Percentiles rank a stretch among this genome's conserved stretches.
Conservation (phyloP, 2,888 invertebrate genomes). For the Pristionchus entomophagus region DNA sequence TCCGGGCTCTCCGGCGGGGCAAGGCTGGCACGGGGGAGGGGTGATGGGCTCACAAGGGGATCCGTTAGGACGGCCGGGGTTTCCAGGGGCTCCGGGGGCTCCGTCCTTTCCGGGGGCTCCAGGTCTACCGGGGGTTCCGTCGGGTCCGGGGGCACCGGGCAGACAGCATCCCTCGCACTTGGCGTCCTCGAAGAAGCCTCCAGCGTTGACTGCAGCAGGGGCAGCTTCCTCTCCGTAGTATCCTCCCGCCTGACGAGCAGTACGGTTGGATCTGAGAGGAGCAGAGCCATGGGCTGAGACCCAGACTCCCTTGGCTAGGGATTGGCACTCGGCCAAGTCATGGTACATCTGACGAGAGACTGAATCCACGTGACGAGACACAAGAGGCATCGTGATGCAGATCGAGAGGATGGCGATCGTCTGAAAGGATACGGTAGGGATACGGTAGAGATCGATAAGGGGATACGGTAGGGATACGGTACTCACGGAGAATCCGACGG, state of each 20-base stretch:
- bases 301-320: conserved; percentile 30
- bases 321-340: background rate
- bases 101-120: conserved; percentile 36
- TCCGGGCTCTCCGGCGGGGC: conserved; percentile 50
- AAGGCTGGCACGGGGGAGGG: conserved; percentile 40
- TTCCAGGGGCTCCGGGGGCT: conserved; percentile 44
- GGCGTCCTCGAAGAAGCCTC: conserved; percentile 39
- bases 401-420: conserved; percentile 37
- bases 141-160: conserved; percentile 35
- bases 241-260: conserved; percentile 34
- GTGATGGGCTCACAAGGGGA: conserved; percentile 42
- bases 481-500: conserved; percentile 37
- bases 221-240: background rate
- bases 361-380: conserved; percentile 28
- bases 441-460: background rate
- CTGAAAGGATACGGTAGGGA: conserved; percentile 12
- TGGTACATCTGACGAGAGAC: conserved; percentile 46
- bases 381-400: conserved; percentile 41
- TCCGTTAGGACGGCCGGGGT: conserved; percentile 22
- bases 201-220: background rate
- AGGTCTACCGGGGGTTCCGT: conserved; percentile 46
- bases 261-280: conserved; percentile 23
- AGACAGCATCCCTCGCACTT: conserved; percentile 45
- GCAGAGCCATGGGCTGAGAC: background rate
- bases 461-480: background rate